A percentile compares a stretch with the other conserved stretches of the same genome.
Evolutionary conservation across 2,113 vertebrate species (phyloP).

Genomic region (Anthoscopus minutus): DNA sequence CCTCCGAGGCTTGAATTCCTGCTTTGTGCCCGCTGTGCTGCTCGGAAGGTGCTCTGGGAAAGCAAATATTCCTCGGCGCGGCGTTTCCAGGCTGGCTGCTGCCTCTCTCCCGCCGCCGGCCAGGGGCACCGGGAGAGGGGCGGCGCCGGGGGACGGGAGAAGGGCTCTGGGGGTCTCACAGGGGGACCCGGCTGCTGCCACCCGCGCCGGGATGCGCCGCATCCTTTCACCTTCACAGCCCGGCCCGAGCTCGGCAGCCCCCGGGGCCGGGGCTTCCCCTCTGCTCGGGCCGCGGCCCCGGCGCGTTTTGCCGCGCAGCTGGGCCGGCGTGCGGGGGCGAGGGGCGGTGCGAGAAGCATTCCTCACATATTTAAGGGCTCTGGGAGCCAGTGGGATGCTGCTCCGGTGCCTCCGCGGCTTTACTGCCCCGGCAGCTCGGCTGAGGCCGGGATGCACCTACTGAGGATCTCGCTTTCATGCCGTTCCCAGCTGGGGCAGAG

Average conservation of each 20-base stretch:
- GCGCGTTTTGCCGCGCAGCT: not conserved
- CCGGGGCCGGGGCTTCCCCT: fast-evolving
- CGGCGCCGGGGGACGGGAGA: not conserved
- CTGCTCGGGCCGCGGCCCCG: not conserved
- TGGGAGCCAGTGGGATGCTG: not conserved
- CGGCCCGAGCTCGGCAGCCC: not conserved
- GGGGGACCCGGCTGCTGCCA: not conserved
- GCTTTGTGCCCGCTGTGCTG: constrained; percentile 20
- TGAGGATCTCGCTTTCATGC: not conserved
- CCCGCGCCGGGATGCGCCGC: not conserved
- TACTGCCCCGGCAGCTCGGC: not conserved
- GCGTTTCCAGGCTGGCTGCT: not conserved
- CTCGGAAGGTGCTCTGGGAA: constrained; percentile 50
- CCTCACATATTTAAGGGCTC: constrained; percentile 24
- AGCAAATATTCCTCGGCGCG: constrained; percentile 31
- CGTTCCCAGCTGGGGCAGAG: fast-evolving
- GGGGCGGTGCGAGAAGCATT: constrained; percentile 31
- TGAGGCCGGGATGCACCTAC: not conserved
- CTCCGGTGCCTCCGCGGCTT: not conserved
- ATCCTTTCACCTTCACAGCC: not conserved
- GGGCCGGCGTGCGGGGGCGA: constrained; percentile 32
- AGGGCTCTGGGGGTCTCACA: not conserved
- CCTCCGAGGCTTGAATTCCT: constrained; percentile 4
- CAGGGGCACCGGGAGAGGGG: constrained; percentile 45
- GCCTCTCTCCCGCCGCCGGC: not conserved